Conservation (phyloP, 2,797 vertebrate species). For the Schizopygopsis pylzovi region DNA sequence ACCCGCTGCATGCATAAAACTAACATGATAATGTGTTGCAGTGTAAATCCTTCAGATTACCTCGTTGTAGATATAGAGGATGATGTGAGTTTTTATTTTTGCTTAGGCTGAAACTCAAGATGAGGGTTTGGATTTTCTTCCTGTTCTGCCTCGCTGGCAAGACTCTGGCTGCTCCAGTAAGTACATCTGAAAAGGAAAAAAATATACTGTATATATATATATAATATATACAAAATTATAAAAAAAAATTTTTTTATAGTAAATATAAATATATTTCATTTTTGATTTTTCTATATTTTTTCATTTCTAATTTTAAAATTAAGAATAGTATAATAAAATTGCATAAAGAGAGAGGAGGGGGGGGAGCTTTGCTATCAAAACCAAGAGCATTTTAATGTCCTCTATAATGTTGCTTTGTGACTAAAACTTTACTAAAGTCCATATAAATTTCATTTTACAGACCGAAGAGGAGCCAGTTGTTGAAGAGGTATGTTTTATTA, state of each 20-base stretch:
- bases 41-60: background rate
- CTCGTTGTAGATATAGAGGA: background rate
- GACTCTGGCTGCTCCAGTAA: conserved; percentile 90
- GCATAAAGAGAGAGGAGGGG: too few species aligned
- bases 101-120: conserved; percentile 81
- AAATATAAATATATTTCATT: too few species aligned
- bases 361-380: background rate
- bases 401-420: background rate
- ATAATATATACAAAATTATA: too few species aligned
- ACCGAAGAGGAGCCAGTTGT: conserved; percentile 74
- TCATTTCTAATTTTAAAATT: too few species aligned
- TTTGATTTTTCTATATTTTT: too few species aligned
- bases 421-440: background rate
- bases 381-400: background rate
- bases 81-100: conserved; percentile 17
- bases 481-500: conserved; percentile 69
- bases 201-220: background rate
- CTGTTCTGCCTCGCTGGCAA: conserved; percentile 92
- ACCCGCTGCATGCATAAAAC: background rate
- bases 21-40: background rate
- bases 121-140: conserved; percentile 97
- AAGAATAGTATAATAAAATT: background rate
- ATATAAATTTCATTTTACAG: conserved; percentile 54
- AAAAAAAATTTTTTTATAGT: too few species aligned
- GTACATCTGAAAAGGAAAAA: conserved; percentile 64